These are phyloP conservation scores for Philaethria dido DNA, from an alignment of 2,888 invertebrate species.

Conservation along the genomic window DNA sequence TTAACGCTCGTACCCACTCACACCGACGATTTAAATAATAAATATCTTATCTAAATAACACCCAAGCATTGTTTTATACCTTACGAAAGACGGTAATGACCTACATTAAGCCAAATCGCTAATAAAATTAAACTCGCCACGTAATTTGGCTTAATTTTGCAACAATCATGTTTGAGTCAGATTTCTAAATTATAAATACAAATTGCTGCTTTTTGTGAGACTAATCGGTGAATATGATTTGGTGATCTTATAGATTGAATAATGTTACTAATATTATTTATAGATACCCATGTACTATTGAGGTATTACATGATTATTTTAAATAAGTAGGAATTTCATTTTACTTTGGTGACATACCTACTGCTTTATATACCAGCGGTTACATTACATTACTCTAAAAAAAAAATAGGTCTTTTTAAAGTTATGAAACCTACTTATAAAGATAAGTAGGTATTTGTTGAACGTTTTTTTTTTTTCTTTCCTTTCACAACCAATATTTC, in stretches of 20 bases:
- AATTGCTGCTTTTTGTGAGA: constrained; percentile 54
- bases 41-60: constrained; percentile 82
- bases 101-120: constrained; percentile 75
- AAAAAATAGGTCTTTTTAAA: too few relatives aligned
- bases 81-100: constrained; percentile 71
- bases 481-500: too few relatives aligned
- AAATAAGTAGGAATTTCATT: too few relatives aligned
- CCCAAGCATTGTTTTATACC: constrained; percentile 73
- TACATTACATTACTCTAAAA: too few relatives aligned
- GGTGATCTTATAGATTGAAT: constrained; percentile 35
- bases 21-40: constrained; percentile 80
- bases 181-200: constrained; percentile 60
- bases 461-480: too few relatives aligned
- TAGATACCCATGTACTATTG: too few relatives aligned
- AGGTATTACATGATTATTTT: too few relatives aligned
- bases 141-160: constrained; percentile 78
- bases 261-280: constrained; percentile 40
- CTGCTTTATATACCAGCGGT: too few relatives aligned
- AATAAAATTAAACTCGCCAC: constrained; percentile 77
- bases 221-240: constrained; percentile 48
- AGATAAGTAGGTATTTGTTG: too few relatives aligned
- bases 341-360: too few relatives aligned
- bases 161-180: constrained; percentile 73
- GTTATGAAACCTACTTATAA: too few relatives aligned
- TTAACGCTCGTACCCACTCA: constrained; percentile 63